Base-by-base conservation (phyloP, 2,888 invertebrate species). In the Tinea pellionella region DNA sequence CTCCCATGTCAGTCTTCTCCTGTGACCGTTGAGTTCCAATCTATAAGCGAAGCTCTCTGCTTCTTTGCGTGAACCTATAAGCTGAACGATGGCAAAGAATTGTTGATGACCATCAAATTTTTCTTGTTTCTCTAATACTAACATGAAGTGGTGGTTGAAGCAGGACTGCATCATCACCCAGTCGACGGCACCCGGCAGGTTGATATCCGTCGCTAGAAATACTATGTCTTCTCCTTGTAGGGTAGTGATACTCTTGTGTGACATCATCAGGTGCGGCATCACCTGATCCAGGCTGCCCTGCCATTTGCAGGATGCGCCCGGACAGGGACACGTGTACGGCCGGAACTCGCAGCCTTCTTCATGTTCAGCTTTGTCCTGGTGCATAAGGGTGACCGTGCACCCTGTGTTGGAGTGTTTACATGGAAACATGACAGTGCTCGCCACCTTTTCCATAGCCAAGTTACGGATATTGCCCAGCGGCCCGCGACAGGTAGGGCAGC, bases 161-260 rank as follows among this genome's bases (percentile, higher is more conserved):
- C 99, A 99, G 29, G 97, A 97, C 86, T 99, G 99, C 99, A 99
- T 99, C 99, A 99, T 99, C 2, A 97, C 97, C 98, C 98, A 99
- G 80, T 99, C 98, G 9, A 99, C 98, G 32, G 98, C 99, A 62
- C 99, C 99, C 7, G 99, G 99, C 65, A 99, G 90, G 88, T 99
- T 99, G 63, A 99, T 99, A 80, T 99, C 99, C 42, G 99, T 99
- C 1, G 99, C 99, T 68, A 99, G 88, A 83, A 99, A 99, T 59
- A 99, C 99, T 69, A 99, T 99, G 78, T 99, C 99, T 85, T 99
- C 99, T 59, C 96, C 97, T 90, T 99, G 98, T 63, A 99, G 89
- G 59, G 98, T 99, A 15, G 99, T 99, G 70, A 99, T 99, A 73
- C 97, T 97, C 85, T 99, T 99, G 81, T 99, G 98, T 60, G 94